Percentiles rank a stretch among this genome's conserved stretches.
phyloP scores from a whole-genome alignment of 2,113 vertebrate genomes.

The Phainopepla nitens region DNA sequence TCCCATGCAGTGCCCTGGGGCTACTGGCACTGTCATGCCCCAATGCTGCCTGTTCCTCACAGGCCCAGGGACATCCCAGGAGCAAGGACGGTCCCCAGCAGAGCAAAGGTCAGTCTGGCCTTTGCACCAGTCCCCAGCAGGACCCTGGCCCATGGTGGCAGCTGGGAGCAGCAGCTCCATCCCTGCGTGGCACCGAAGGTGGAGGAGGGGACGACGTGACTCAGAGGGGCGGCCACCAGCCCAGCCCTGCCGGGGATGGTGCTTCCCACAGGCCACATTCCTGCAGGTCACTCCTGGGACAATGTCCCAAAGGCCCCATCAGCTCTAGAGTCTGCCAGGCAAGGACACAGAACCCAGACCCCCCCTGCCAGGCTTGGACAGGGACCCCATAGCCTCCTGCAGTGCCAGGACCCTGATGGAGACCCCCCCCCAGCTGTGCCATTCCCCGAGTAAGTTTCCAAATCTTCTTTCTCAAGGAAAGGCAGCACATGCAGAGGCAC shows the following conservation, averaged over 20 bases:
- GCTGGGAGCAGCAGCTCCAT: neutral
- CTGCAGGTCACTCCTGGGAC: neutral
- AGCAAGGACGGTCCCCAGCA: rapidly evolving
- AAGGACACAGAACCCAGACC: neutral
- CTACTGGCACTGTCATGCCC: neutral
- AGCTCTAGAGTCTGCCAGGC: neutral
- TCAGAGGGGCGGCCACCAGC: neutral
- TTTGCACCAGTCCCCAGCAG: rapidly evolving
- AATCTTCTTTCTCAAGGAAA: neutral
- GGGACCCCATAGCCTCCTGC: rapidly evolving
- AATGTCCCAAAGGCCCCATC: neutral
- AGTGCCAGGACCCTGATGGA: neutral
- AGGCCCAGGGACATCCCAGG: rapidly evolving
- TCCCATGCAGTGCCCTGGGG: rapidly evolving
- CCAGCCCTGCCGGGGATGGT: neutral
- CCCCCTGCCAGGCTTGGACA: neutral
- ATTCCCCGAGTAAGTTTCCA: neutral
- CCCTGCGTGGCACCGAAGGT: neutral
- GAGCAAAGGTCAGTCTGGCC: neutral
- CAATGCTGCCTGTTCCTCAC: rapidly evolving
- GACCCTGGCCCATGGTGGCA: neutral
- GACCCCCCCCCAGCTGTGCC: neutral
- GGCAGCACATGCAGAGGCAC: rapidly evolving
- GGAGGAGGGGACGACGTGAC: neutral
- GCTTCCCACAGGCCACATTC: neutral